Base-by-base conservation (phyloP, 2,113 vertebrate genomes). In the Candoia aspera region DNA sequence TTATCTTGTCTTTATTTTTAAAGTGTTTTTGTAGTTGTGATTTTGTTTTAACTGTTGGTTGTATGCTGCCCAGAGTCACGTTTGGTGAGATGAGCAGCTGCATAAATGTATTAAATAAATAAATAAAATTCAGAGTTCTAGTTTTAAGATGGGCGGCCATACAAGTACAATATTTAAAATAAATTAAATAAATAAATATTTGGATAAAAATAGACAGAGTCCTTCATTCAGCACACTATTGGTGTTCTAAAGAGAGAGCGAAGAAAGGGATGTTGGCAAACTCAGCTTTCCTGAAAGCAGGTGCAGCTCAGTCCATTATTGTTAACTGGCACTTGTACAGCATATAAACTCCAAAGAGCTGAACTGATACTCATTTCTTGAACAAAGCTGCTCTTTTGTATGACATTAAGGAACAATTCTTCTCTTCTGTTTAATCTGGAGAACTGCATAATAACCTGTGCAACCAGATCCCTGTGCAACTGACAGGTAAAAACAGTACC, bases 331-430 rank as follows among this genome's bases (percentile, higher is more conserved):
- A 53, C 29, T n/a, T 62, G 83, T 46, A 87, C 73, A 46, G n/a
- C 26, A 58, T 33, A 23, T 88, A 19, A 92, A 33, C 42, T 29
- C 49, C 42, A 68, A 92, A 60, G 29, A 84, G 29, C 10, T 60
- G 42, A 84, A 19, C 12, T 54, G 83, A 87, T 19, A 60, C 62
- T 46, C 29, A 54, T 84, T 92, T 24, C 42, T 8, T 29, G 84
- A 60, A 92, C 91, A 92, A 88, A 88, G 46, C 37, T 53, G 42
- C 26, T 83, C 73, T 62, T 89, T 88, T 92, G 42, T 89, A 3
- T 60, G 46, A 84, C 29, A 29, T 58, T 23, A 37, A 84, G 73
- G 79, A 87, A 54, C 60, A 11, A 2, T 54, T 88, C 49, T n/a
- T n/a, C 29, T 58, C 57, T 53, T 62, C 11, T 53, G 3, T 62